Conservation (phyloP, 2,113 vertebrate species). For the Pteronura brasiliensis region DNA sequence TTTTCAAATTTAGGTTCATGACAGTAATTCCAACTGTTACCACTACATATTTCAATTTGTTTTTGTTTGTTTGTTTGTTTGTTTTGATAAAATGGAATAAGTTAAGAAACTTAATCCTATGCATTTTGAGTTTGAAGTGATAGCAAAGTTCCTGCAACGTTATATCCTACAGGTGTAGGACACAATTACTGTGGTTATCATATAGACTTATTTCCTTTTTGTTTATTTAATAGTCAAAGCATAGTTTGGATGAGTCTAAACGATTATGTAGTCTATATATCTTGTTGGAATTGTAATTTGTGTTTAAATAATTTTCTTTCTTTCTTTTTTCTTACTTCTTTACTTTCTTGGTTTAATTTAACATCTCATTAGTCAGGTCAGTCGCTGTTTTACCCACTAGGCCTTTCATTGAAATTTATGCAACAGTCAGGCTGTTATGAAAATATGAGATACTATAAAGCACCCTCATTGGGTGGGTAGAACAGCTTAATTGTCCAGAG, state of each 20-base stretch:
- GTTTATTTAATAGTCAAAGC: not conserved
- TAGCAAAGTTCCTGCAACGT: not conserved
- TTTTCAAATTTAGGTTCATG: not conserved
- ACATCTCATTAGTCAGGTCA: conserved; percentile 18
- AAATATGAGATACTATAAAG: conserved; percentile 46
- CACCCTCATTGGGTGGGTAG: not conserved
- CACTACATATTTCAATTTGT: not conserved
- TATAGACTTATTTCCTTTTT: not conserved
- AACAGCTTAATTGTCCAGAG: not conserved
- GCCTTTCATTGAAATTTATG: conserved; percentile 56
- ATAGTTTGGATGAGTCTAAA: not conserved
- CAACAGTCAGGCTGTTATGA: not conserved
- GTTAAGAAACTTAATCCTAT: not conserved
- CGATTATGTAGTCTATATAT: not conserved
- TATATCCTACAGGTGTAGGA: not conserved
- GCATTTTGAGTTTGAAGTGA: not conserved
- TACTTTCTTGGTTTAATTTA: conserved; percentile 42
- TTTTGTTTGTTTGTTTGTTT: not conserved
- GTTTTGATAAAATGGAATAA: not conserved
- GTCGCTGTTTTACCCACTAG: conserved; percentile 16
- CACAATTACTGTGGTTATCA: not conserved
- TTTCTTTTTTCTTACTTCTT: not conserved
- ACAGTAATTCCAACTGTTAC: not conserved
- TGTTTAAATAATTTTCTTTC: conserved; percentile 32
- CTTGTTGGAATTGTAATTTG: conserved; percentile 24